These are phyloP conservation scores for Aplidium turbinatum DNA, from an alignment of 23 tunicate species.

Conservation along the genomic window DNA sequence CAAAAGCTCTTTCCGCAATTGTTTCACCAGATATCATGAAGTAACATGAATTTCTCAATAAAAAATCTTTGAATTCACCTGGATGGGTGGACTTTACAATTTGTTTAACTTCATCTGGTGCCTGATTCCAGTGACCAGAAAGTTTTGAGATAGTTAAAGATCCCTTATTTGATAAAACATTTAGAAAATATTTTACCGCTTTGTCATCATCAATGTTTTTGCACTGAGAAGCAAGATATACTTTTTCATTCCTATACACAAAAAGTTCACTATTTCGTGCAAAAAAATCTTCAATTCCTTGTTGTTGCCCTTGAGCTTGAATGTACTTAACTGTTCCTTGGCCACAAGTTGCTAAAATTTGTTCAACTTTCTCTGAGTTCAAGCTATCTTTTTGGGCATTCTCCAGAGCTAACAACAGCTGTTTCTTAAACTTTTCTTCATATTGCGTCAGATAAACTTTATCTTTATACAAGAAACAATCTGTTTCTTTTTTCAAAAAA, in stretches of 20 bases:
- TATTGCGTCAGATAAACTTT: not conserved
- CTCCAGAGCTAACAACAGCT: not conserved
- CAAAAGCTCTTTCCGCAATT: not conserved
- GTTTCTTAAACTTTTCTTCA: not conserved
- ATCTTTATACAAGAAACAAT: not conserved
- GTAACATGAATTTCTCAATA: conserved; percentile 2
- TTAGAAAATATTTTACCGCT: conserved; percentile 23
- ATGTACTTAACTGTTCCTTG: conserved; percentile 14
- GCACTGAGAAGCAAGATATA: not conserved
- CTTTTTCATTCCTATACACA: not conserved
- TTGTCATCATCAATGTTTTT: not conserved
- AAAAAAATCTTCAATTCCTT: conserved; percentile 4
- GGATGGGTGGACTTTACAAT: conserved; percentile 22
- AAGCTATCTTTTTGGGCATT: conserved; percentile 3
- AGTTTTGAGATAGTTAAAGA: not conserved
- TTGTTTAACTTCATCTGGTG: conserved; percentile 3
- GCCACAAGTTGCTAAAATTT: conserved; percentile 1
- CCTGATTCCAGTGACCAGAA: conserved; percentile 29
- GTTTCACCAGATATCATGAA: not conserved
- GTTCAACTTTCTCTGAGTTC: not conserved
- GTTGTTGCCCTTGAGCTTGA: not conserved
- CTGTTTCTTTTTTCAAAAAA: conserved; percentile 7
- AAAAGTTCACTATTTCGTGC: conserved; percentile 3
- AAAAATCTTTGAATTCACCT: conserved; percentile 3
- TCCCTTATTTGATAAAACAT: conserved; percentile 12